phyloP scores from a whole-genome alignment of 2,113 vertebrate species.

The Thamnophis sirtalis region DNA sequence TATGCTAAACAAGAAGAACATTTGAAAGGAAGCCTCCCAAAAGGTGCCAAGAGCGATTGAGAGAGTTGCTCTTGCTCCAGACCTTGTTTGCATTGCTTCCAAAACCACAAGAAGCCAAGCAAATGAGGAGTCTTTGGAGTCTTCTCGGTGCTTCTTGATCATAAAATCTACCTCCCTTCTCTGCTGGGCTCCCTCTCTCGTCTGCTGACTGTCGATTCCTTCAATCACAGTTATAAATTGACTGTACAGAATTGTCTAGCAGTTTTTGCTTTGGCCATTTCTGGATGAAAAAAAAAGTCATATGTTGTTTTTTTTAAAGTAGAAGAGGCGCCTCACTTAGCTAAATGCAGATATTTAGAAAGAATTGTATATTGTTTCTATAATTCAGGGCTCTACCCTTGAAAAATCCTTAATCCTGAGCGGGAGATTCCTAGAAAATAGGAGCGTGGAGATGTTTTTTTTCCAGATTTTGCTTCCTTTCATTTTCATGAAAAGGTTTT shows the following conservation, averaged over 20 bases:
- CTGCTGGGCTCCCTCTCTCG: constrained; percentile 44
- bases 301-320: no score
- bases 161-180: constrained; percentile 49
- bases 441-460: not conserved
- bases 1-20: not conserved
- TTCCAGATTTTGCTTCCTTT: not conserved
- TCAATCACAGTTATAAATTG: constrained; percentile 42
- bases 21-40: not conserved
- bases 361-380: not conserved
- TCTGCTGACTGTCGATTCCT: constrained; percentile 53
- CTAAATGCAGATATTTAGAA: constrained; percentile 22
- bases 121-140: constrained; percentile 43
- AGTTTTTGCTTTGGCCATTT: constrained; percentile 38
- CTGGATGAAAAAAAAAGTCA: constrained; percentile 10
- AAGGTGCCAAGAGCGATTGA: not conserved
- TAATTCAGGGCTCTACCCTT: constrained; percentile 35
- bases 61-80: not conserved
- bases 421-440: not conserved
- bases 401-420: constrained; percentile 12
- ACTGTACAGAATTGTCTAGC: constrained; percentile 28
- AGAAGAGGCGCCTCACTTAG: constrained; percentile 5
- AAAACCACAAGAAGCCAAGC: constrained; percentile 22
- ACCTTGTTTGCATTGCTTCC: constrained; percentile 19
- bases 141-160: constrained; percentile 35
- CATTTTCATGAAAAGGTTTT: not conserved